Conservation (phyloP, 2,113 vertebrate species). For the Laticauda laticaudata region DNA sequence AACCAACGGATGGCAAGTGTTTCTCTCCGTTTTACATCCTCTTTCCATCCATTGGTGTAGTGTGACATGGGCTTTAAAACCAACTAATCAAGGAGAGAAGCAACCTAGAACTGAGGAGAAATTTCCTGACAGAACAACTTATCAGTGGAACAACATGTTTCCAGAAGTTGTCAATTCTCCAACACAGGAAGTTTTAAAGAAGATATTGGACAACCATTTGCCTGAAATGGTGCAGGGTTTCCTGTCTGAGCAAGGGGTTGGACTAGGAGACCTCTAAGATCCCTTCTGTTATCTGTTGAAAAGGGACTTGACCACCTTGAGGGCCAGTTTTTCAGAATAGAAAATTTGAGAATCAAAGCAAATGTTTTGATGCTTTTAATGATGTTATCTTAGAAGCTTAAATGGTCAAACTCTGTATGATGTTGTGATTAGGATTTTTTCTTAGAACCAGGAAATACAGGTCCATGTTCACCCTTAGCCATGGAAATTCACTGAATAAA, state of each 20-base stretch:
- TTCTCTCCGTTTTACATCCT: no score
- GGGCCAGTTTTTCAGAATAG: not conserved
- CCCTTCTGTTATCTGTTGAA: not conserved
- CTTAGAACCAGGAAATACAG: not conserved
- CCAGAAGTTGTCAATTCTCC: not conserved
- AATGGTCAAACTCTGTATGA: not conserved
- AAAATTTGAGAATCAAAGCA: not conserved
- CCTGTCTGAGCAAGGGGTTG: not conserved
- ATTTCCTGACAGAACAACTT: not conserved
- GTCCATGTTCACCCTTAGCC: not conserved
- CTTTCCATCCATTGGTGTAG: no score
- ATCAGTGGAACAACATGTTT: not conserved
- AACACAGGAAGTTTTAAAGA: not conserved
- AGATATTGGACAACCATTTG: not conserved
- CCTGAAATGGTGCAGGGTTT: not conserved
- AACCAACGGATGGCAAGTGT: no score
- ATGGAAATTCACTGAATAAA: not conserved
- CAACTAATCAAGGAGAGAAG: not conserved
- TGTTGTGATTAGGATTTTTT: not conserved
- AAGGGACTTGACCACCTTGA: not conserved
- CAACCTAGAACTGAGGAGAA: not conserved
- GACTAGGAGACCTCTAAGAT: not conserved
- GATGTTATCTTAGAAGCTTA: not conserved
- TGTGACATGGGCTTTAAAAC: not conserved
- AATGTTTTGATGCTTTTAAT: not conserved